A percentile compares a stretch with the other conserved stretches of the same genome.
Conservation (phyloP, 2,113 vertebrate species). For the Seriola quinqueradiata region DNA sequence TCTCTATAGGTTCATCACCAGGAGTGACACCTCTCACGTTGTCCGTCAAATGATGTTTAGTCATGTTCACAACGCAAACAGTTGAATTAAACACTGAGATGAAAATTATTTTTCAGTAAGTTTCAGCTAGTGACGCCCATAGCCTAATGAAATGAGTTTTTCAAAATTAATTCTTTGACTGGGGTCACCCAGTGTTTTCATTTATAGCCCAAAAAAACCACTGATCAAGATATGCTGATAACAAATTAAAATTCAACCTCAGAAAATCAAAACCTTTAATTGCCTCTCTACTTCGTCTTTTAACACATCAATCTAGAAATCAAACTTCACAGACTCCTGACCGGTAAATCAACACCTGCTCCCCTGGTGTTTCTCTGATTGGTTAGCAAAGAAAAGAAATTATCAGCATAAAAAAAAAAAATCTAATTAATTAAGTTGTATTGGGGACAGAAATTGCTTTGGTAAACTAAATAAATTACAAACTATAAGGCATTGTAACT, state of each 20-base stretch:
- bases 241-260: background rate
- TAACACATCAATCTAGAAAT: conserved; percentile 32
- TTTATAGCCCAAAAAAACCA: background rate
- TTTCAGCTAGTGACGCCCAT: background rate
- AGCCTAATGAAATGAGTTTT: background rate
- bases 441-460: conserved; percentile 1
- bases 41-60: background rate
- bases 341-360: conserved; percentile 30
- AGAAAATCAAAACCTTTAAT: conserved; percentile 20
- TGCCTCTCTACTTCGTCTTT: conserved; percentile 18
- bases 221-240: background rate
- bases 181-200: background rate
- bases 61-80: background rate
- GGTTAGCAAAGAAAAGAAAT: conserved; percentile 25
- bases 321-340: conserved; percentile 23
- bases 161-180: background rate
- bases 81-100: background rate
- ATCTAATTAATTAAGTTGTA: conserved; percentile 25
- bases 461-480: conserved; percentile 16
- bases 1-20: background rate
- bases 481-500: background rate
- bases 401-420: background rate
- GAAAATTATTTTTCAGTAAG: background rate
- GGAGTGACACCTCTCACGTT: background rate
- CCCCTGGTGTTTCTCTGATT: conserved; percentile 42